These are phyloP conservation scores for Drosophila obscura DNA, from an alignment of 1,140 invertebrate species.

Conservation along the genomic window DNA sequence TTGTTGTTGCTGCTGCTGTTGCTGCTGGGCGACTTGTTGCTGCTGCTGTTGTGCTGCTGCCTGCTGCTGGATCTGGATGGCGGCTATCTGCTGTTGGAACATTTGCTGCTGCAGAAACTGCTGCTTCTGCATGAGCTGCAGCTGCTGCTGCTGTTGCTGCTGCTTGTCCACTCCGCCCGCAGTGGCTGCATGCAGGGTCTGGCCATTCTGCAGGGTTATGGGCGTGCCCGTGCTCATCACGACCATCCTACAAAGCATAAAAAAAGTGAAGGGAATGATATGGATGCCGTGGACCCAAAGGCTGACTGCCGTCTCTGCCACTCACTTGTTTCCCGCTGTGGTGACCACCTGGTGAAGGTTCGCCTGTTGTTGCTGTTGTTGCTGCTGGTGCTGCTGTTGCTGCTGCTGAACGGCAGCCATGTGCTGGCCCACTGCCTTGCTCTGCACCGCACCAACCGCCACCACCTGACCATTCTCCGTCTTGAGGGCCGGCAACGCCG, in stretches of 20 bases:
- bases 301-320: background rate
- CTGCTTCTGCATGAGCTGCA: slow-evolving; percentile 71
- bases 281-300: too few relatives aligned
- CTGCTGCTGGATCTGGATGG: slow-evolving; percentile 76
- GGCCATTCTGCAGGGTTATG: slow-evolving; percentile 78
- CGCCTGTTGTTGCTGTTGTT: slow-evolving; percentile 68
- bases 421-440: slow-evolving; percentile 48
- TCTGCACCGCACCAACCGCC: slow-evolving; percentile 84
- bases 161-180: slow-evolving; percentile 64
- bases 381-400: slow-evolving; percentile 59
- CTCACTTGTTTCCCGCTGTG: slow-evolving; percentile 78
- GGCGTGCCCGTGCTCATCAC: slow-evolving; percentile 82
- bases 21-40: slow-evolving; percentile 51
- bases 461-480: slow-evolving; percentile 85
- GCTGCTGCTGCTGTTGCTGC: slow-evolving; percentile 61
- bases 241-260: slow-evolving; percentile 69
- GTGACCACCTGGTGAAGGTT: slow-evolving; percentile 83
- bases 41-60: slow-evolving; percentile 47
- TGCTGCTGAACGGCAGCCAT: slow-evolving; percentile 51
- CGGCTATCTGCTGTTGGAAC: slow-evolving; percentile 74
- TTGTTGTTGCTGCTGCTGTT: slow-evolving; percentile 62
- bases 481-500: slow-evolving; percentile 86
- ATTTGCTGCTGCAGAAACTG: slow-evolving; percentile 72
- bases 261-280: background rate
- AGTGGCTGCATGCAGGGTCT: slow-evolving; percentile 69